A percentile compares a stretch with the other conserved stretches of the same genome.
These are phyloP conservation scores for Columba livia DNA, from an alignment of 2,113 vertebrate species.

Conservation along the genomic window DNA sequence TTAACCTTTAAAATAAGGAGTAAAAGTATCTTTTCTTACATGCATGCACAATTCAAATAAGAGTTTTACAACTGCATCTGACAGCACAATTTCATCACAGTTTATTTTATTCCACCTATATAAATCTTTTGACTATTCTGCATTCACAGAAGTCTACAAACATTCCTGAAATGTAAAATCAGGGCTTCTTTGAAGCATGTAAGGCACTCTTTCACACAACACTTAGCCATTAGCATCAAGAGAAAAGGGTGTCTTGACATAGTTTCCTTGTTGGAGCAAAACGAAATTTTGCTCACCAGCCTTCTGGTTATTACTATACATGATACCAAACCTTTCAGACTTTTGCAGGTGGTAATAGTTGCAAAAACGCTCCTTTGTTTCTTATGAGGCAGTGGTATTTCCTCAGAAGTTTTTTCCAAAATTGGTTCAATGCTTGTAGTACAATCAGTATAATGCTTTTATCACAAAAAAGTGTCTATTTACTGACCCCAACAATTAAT, in stretches of 20 bases:
- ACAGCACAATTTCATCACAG: not conserved
- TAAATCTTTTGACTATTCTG: not conserved
- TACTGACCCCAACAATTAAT: not conserved
- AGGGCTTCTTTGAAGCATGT: not conserved
- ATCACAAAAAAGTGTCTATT: not conserved
- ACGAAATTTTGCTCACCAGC: not conserved
- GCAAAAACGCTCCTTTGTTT: not conserved
- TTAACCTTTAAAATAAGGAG: not conserved
- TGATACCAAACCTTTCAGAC: not conserved
- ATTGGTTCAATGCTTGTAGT: not conserved
- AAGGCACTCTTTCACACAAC: not conserved
- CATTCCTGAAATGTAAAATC: not conserved
- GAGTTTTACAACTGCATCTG: not conserved
- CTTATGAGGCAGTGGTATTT: not conserved
- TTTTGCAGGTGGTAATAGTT: not conserved
- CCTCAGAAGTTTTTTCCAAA: not conserved
- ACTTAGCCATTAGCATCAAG: not conserved
- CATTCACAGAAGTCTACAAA: not conserved
- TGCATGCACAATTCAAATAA: not conserved
- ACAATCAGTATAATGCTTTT: not conserved
- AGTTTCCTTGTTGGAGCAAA: not conserved
- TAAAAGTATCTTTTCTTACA: not conserved
- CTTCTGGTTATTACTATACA: not conserved
- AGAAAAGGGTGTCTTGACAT: not conserved
- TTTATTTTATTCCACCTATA: not conserved